Conservation (phyloP, 2,113 vertebrate species). For the Pica pica region DNA sequence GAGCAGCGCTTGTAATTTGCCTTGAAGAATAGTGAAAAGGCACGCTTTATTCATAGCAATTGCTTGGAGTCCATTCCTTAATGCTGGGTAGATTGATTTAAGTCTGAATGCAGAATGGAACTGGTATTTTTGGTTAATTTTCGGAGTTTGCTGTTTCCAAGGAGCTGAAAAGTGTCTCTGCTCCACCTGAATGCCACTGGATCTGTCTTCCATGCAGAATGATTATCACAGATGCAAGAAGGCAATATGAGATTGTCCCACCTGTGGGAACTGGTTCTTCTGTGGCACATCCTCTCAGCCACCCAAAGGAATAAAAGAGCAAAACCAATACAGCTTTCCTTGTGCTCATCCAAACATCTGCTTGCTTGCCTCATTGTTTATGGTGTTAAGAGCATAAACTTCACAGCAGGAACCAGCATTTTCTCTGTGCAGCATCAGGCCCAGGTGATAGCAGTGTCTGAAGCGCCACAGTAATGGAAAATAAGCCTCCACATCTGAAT, state of each 20-base stretch:
- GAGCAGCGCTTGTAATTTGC: background rate
- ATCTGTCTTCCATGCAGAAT: background rate
- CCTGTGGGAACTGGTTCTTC: background rate
- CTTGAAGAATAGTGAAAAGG: background rate
- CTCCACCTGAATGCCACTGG: background rate
- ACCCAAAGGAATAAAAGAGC: background rate
- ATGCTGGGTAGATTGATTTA: background rate
- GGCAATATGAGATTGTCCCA: background rate
- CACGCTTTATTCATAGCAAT: background rate
- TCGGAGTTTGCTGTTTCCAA: background rate
- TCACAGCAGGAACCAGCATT: background rate
- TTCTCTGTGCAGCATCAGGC: background rate
- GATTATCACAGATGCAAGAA: background rate
- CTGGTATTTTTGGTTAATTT: background rate
- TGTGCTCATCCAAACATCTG: background rate
- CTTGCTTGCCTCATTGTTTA: background rate
- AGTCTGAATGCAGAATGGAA: background rate
- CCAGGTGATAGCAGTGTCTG: background rate
- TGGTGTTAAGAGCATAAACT: background rate
- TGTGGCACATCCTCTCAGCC: background rate
- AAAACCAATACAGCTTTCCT: background rate
- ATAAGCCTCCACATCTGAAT: background rate
- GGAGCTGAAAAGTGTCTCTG: background rate
- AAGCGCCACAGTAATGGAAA: background rate
- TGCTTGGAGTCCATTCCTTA: background rate